Percentiles rank a stretch among this genome's conserved stretches.
phyloP scores from a whole-genome alignment of 2,113 vertebrate species.

The Morphnarchus princeps region DNA sequence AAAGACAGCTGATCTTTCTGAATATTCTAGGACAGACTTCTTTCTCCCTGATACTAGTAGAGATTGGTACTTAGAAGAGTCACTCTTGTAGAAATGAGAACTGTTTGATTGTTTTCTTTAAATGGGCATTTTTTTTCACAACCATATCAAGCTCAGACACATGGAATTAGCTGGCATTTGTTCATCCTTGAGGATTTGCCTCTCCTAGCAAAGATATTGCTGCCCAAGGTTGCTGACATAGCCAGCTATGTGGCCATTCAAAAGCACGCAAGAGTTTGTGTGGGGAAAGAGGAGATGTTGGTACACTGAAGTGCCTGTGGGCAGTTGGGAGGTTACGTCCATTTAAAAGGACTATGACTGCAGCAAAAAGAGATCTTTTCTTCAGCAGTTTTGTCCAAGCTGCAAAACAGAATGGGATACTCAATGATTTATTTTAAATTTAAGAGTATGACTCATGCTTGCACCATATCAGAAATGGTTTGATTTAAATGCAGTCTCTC shows the following conservation, averaged over 20 bases:
- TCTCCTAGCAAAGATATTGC: not conserved
- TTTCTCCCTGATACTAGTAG: not conserved
- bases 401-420: not conserved
- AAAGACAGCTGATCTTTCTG: constrained; percentile 1
- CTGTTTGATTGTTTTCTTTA: not conserved
- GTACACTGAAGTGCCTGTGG: not conserved
- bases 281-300: not conserved
- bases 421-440: not conserved
- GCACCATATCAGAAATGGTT: not conserved
- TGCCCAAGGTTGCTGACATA: not conserved
- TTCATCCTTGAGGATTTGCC: not conserved
- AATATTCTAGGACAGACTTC: not conserved
- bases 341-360: not conserved
- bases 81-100: not conserved
- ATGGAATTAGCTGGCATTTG: not conserved
- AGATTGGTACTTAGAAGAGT: not conserved
- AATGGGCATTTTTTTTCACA: not conserved
- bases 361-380: not conserved
- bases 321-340: not conserved
- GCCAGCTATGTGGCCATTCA: not conserved
- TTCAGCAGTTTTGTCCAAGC: not conserved
- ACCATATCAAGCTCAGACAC: not conserved
- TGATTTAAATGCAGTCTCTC: not conserved
- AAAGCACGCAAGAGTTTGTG: not conserved
- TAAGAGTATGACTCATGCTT: not conserved